Base-by-base conservation (phyloP, 2,113 vertebrate species). In the Butorides virescens region DNA sequence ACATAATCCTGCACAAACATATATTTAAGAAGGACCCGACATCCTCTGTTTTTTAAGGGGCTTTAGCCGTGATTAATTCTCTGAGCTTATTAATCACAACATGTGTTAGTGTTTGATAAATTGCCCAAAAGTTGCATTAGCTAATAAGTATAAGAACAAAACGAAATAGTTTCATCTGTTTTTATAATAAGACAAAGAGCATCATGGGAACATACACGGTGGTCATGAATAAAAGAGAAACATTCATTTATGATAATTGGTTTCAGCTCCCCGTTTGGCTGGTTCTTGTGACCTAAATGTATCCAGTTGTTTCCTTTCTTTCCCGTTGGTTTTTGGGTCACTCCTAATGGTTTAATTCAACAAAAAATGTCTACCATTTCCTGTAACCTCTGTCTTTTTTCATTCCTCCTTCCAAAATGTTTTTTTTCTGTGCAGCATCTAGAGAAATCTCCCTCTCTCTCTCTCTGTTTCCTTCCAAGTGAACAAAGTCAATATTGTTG, bases 331-430 rank as follows among this genome's bases (percentile, higher is more conserved):
- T 98, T 98, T 98, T 98, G 98, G 98, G 98, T 98, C 98, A 98
- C 97, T 98, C 98, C 98, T 99, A 99, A 99, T 99, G 98, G 99
- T 99, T 99, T 99, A 99, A 99, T 99, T 99, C 99, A 98, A 99
- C 98, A 98, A 99, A 99, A 99, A 99, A 99, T 99, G 98, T 98
- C 99, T 98, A 98, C 97, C 98, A 99, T 99, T 99, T 99, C 99
- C 99, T 99, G 99, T 98, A 98, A 99, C 99, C 99, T 98, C 98
- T 98, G 98, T 98, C 98, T 99, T 99, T 98, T 98, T 99, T 99
- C 98, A 99, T 98, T 98, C 98, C 96, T 98, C 98, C 98, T 98
- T 98, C 98, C 98, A 98, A 98, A 97, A 97, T 97, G 97, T 97
- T 98, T 97, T 98, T 98, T 98, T 98, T 97, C 95, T 97, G 92